Percentiles rank a stretch among this genome's conserved stretches.
These are phyloP conservation scores for Steatocranus sp. DNA, from an alignment of 2,797 vertebrate species.

Conservation along the genomic window DNA sequence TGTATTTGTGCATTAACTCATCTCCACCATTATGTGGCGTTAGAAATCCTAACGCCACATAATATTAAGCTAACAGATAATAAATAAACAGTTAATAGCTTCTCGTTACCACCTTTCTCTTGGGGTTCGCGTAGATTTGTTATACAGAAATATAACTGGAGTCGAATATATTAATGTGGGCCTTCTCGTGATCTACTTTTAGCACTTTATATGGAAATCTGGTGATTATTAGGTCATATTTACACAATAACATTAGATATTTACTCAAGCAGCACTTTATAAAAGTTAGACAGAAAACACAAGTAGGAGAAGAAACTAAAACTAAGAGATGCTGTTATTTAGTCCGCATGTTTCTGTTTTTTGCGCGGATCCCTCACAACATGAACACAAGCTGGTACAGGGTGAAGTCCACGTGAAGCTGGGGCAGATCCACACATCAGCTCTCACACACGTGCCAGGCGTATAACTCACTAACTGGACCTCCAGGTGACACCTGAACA, in stretches of 20 bases:
- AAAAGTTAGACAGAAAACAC: not conserved
- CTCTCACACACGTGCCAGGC: not conserved
- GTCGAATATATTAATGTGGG: not conserved
- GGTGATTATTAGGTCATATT: accelerated
- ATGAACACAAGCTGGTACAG: not conserved
- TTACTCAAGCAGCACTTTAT: not conserved
- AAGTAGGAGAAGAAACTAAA: not conserved
- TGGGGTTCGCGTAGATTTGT: not conserved
- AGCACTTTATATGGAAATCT: not conserved
- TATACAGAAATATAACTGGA: not conserved
- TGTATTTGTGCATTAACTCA: not conserved
- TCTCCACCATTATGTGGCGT: accelerated
- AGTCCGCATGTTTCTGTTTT: not conserved
- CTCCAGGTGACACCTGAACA: accelerated
- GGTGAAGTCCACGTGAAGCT: constrained; percentile 43
- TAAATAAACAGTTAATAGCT: not conserved
- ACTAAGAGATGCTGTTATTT: accelerated
- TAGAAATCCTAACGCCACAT: not conserved
- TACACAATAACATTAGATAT: accelerated
- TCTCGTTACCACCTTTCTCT: not conserved
- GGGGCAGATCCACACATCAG: not conserved
- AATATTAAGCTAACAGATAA: not conserved
- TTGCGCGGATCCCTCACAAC: not conserved
- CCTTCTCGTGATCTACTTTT: not conserved
- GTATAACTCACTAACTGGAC: accelerated